Conservation (phyloP, 2,797 vertebrate genomes). For the Sebastes minor region DNA sequence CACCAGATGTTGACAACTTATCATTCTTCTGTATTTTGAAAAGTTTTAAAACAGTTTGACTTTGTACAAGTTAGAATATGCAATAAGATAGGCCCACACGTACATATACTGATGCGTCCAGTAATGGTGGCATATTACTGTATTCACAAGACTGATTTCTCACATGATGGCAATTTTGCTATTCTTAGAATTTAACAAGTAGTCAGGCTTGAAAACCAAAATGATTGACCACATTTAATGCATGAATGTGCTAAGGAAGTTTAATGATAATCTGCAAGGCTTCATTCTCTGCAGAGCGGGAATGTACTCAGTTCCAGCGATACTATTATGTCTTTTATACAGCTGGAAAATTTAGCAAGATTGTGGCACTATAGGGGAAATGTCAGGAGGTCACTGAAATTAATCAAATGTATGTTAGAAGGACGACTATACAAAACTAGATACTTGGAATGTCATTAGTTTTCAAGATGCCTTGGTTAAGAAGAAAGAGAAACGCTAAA, state of each 20-base stretch:
- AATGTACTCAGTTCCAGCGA: neutral
- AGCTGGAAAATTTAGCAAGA: neutral
- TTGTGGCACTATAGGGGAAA: neutral
- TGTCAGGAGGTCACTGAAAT: neutral
- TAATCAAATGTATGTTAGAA: neutral
- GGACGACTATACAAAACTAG: neutral
- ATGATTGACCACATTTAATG: neutral
- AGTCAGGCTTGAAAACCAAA: neutral
- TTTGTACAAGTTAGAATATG: neutral
- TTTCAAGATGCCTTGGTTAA: neutral
- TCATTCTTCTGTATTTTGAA: neutral
- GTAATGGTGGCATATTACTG: neutral
- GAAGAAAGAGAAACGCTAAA: neutral
- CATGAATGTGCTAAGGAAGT: neutral
- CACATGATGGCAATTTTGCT: neutral
- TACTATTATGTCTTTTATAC: neutral
- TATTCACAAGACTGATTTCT: neutral
- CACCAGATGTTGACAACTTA: conserved; percentile 15
- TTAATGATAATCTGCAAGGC: neutral
- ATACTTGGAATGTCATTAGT: neutral
- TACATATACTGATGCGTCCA: neutral
- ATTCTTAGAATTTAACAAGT: neutral
- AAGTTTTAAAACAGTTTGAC: neutral
- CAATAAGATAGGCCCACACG: too few relatives aligned
- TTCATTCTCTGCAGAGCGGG: neutral